Evolutionary conservation across 2,797 vertebrate genomes (phyloP).

Genomic region (Pelochelys cantorii): DNA sequence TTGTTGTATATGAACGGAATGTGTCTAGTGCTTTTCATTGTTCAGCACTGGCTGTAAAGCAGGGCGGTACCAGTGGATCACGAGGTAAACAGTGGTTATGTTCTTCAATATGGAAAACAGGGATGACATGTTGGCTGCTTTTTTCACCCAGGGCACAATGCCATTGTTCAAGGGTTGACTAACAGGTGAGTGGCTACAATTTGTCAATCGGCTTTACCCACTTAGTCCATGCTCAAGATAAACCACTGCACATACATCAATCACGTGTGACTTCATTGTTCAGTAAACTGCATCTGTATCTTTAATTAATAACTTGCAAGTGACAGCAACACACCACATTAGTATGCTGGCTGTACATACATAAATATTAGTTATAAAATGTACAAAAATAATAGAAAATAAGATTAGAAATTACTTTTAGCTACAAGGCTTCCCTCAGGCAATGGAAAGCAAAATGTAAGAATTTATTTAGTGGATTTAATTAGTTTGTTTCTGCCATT

Average conservation of each 20-base stretch:
- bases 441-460: constrained; percentile 50
- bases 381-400: constrained; percentile 42
- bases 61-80: constrained; percentile 16
- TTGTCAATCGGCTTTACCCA: constrained; percentile 37
- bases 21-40: constrained; percentile 52
- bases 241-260: constrained; percentile 28
- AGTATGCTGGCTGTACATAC: constrained; percentile 40
- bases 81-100: constrained; percentile 46
- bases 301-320: constrained; percentile 64
- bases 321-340: constrained; percentile 49
- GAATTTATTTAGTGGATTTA: constrained; percentile 61
- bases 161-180: constrained; percentile 34
- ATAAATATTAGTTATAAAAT: constrained; percentile 54
- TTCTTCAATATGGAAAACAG: constrained; percentile 45
- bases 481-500: constrained; percentile 45
- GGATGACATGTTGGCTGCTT: constrained; percentile 36
- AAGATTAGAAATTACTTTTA: constrained; percentile 56
- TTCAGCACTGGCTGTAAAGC: constrained; percentile 27
- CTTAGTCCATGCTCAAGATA: constrained; percentile 4
- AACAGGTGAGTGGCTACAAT: background rate
- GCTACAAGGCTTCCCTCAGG: constrained; percentile 57
- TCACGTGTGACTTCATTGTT: constrained; percentile 21
- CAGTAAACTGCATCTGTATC: constrained; percentile 57
- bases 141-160: constrained; percentile 9
- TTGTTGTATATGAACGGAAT: background rate